Percentiles rank a stretch among this genome's conserved stretches.
These are phyloP conservation scores for Pseudolaguvia tuberculata DNA, from an alignment of 2,113 vertebrate genomes.

Conservation along the genomic window DNA sequence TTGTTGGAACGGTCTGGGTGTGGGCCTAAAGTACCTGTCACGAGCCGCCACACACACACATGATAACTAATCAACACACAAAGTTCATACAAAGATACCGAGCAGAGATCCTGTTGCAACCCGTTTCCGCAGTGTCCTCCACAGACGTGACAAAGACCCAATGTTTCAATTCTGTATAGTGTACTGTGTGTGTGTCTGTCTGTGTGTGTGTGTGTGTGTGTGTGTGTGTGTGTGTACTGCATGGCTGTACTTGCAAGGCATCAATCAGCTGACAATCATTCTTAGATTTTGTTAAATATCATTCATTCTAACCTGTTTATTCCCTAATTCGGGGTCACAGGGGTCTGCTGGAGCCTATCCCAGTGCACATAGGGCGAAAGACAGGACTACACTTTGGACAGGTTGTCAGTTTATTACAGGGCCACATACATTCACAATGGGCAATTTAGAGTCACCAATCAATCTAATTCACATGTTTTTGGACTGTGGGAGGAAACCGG, in stretches of 20 bases:
- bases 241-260: constrained; percentile 1
- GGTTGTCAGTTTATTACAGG: no score
- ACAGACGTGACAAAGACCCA: constrained; percentile 24
- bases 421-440: no score
- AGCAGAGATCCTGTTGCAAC: background rate
- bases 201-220: background rate
- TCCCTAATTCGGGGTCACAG: no score
- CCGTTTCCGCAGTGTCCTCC: constrained; percentile 18
- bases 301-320: background rate
- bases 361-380: no score
- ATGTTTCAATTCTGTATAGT: background rate
- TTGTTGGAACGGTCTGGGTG: constrained; percentile 64
- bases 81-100: constrained; percentile 46
- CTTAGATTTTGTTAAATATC: constrained; percentile 14
- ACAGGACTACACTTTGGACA: no score
- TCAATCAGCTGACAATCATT: background rate
- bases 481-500: no score
- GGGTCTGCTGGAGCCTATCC: no score
- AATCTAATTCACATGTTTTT: no score
- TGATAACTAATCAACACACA: constrained; percentile 48
- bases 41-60: constrained; percentile 48
- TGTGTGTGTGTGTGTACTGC: background rate
- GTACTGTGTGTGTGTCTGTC: no score
- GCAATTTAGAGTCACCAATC: no score
- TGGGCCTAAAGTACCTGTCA: constrained; percentile 68